Conservation (phyloP, 2,797 vertebrate species). For the Malurus splendens region DNA sequence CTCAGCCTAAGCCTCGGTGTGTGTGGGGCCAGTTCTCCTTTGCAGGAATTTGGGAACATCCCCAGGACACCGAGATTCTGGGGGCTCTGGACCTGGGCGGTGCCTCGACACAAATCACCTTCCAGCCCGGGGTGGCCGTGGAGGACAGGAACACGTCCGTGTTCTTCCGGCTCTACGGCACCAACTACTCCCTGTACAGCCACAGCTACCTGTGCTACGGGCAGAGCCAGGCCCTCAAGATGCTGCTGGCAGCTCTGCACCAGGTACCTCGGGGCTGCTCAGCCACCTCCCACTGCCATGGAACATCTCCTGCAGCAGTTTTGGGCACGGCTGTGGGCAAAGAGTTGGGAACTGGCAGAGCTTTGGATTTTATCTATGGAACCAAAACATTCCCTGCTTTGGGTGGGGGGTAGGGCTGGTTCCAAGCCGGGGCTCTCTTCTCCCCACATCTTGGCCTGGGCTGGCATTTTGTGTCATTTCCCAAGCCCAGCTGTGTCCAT, state of each 20-base stretch:
- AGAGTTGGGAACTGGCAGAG: not conserved
- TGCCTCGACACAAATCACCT: conserved; percentile 87
- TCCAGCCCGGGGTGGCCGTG: conserved; percentile 69
- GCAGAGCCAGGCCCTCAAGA: conserved; percentile 72
- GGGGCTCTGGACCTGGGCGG: conserved; percentile 87
- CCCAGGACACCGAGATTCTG: conserved; percentile 63
- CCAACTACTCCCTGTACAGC: conserved; percentile 81
- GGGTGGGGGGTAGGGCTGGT: not conserved
- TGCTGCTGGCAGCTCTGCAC: conserved; percentile 44
- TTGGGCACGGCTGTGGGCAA: accelerated
- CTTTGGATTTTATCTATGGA: not conserved
- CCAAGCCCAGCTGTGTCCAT: not conserved
- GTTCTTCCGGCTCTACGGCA: conserved; percentile 78
- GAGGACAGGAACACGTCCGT: conserved; percentile 57
- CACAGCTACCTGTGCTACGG: conserved; percentile 90
- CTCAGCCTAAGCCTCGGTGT: not conserved
- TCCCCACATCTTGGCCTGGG: not conserved
- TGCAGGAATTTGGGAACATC: conserved; percentile 79
- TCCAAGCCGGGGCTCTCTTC: not conserved
- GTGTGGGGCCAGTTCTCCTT: conserved; percentile 77
- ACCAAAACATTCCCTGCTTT: not conserved
- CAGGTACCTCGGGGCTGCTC: not conserved
- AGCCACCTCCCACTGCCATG: not conserved
- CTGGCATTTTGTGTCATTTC: not conserved
- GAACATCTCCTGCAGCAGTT: not conserved